Evolutionary conservation across 2,888 invertebrate species (phyloP).

Genomic region (Cephalotes varians): DNA sequence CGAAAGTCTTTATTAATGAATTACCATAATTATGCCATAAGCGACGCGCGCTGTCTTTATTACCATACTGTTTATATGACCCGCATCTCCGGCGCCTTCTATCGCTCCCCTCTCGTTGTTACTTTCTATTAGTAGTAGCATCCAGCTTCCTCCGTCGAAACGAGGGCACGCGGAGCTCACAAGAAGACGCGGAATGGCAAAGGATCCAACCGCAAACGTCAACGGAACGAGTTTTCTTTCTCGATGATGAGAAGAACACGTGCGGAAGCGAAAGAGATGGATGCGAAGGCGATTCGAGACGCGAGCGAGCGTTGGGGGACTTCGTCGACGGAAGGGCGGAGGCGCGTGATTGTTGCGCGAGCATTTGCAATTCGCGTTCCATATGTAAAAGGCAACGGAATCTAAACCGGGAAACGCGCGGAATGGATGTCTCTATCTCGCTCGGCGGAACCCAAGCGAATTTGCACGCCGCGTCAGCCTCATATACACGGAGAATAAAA

Average conservation of each 20-base stretch:
- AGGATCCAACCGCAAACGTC: constrained; percentile 28
- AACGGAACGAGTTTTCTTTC: constrained; percentile 36
- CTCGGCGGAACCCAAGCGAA: constrained; percentile 58
- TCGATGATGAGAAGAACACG: constrained; percentile 20
- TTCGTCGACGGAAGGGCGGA: constrained; percentile 22
- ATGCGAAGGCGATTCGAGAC: constrained; percentile 2
- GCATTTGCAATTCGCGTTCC: constrained; percentile 75
- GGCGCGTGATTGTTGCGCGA: constrained; percentile 66
- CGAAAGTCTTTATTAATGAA: constrained; percentile 80
- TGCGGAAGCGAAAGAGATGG: constrained; percentile 23
- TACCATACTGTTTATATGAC: constrained; percentile 80
- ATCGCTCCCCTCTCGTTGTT: constrained; percentile 40
- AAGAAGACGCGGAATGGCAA: neutral
- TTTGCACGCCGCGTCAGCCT: constrained; percentile 32
- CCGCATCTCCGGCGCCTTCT: constrained; percentile 68
- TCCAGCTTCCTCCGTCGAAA: constrained; percentile 43
- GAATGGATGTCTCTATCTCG: constrained; percentile 64
- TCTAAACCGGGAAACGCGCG: constrained; percentile 68
- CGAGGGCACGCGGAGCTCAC: constrained; percentile 22
- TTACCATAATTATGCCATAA: constrained; percentile 83
- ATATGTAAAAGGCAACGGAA: constrained; percentile 72
- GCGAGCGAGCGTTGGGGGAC: neutral
- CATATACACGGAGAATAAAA: constrained; percentile 61
- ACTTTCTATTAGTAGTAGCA: constrained; percentile 67
- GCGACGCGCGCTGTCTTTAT: constrained; percentile 77